Conservation (phyloP, 2,888 invertebrate species). For the Sericinus montela region DNA sequence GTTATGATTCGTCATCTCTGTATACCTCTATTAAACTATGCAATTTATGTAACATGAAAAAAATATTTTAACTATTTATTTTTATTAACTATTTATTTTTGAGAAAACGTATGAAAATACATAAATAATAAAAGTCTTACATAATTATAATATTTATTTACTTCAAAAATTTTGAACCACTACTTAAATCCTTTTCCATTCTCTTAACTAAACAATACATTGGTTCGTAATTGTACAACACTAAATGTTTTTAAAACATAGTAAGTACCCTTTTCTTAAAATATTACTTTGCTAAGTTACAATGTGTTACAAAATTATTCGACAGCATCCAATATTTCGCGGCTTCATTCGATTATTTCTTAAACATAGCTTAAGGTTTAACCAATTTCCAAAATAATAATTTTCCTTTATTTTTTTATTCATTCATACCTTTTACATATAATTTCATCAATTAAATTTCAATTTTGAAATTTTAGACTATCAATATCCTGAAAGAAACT, state of each 20-base stretch:
- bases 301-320: slow-evolving; percentile 9
- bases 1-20: too few relatives aligned
- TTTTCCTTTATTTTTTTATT: too few relatives aligned
- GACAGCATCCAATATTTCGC: background rate
- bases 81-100: too few relatives aligned
- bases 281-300: slow-evolving; percentile 38
- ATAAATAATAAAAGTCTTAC: slow-evolving; percentile 29
- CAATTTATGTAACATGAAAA: too few relatives aligned
- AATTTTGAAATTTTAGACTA: too few relatives aligned
- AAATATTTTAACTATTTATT: too few relatives aligned
- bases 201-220: slow-evolving; percentile 49
- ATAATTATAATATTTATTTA: slow-evolving; percentile 44
- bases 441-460: too few relatives aligned
- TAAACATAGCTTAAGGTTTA: too few relatives aligned
- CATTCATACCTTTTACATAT: too few relatives aligned
- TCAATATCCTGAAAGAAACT: too few relatives aligned
- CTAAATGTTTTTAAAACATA: slow-evolving; percentile 65
- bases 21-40: too few relatives aligned
- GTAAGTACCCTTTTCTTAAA: slow-evolving; percentile 35
- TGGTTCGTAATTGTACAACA: slow-evolving; percentile 57
- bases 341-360: background rate
- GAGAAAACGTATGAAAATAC: background rate
- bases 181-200: slow-evolving; percentile 44
- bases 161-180: slow-evolving; percentile 60
- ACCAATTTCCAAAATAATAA: too few relatives aligned